Base-by-base conservation (phyloP, 2,113 vertebrate species). In the Callipepla squamata region DNA sequence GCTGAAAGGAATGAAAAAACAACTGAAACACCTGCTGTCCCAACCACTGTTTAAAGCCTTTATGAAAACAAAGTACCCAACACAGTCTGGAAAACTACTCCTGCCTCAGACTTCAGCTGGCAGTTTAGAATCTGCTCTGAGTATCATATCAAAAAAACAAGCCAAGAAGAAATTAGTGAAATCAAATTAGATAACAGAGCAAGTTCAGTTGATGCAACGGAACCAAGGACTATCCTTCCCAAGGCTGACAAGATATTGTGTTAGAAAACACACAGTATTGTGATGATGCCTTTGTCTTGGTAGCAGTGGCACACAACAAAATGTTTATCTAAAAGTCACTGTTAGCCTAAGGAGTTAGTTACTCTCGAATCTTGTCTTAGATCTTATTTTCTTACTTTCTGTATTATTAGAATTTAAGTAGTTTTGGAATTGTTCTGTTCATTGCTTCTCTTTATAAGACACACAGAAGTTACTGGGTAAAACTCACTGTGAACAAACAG, bases 51-150 rank as follows among this genome's bases (percentile, higher is more conserved):
- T 99, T 89, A 98, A 97, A 94, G 96, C 96, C 15, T 42, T 96
- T 47, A 98, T 98, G 91, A 99, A 98, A 95, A 99, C 99, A 61
- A 99, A 97, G 93, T 99, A 99, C 59, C 99, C 99, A 8, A 99
- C 99, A 19, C 98, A 99, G 93, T 98, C 98, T 93, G 99, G 99
- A 84, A 98, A 95, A 93, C 97, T 98, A 1, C 94, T 97, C 1
- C 82, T 98, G 86, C 97, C 98, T 42, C 36, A 87, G 53, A 61
- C 97, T 18, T 94, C 97, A 38, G 47, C 65, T 2, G 34, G 81
- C 14, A 93, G 28, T 18, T 94, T 89, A 4, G 96, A 98, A 93
- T 98, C 98, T 7, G 99, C 99, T 22, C 59, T 99, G 50, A 94
- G 93, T 89, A 98, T 96, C 0, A 67, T 99, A 34, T 97, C 97